Evolutionary conservation across 1,140 invertebrate genomes (phyloP).

Genomic region (Palaemon carinicauda): DNA sequence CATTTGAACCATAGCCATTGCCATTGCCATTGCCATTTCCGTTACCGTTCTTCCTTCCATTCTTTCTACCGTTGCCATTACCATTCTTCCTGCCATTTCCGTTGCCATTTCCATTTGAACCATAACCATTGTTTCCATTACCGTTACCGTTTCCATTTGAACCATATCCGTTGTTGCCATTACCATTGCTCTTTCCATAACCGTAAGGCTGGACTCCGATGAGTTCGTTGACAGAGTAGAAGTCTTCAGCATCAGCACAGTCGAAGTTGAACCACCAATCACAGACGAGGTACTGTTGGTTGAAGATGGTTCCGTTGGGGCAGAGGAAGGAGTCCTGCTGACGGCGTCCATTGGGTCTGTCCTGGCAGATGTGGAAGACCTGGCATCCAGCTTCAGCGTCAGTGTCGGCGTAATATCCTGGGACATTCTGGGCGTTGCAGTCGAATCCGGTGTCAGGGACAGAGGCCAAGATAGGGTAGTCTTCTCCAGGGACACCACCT

Average conservation of each 20-base stretch:
- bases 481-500: conserved; percentile 60
- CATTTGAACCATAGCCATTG: no score
- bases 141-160: neutral
- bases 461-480: conserved; percentile 62
- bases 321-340: conserved; percentile 66
- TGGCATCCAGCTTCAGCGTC: conserved; percentile 64
- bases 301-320: conserved; percentile 70
- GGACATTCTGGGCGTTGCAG: conserved; percentile 63
- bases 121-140: no score
- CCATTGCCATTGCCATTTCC: no score
- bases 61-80: neutral
- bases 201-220: neutral
- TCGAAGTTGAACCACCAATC: conserved; percentile 71
- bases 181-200: neutral
- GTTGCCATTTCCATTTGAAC: neutral
- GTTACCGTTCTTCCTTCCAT: no score
- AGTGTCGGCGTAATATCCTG: conserved; percentile 61
- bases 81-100: neutral
- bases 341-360: conserved; percentile 62
- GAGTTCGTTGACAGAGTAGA: conserved; percentile 65
- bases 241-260: conserved; percentile 64
- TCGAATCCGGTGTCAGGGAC: conserved; percentile 65
- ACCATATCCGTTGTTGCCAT: neutral
- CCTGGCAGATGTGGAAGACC: conserved; percentile 70
- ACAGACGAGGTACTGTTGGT: conserved; percentile 70